Evolutionary conservation across 2,113 vertebrate genomes (phyloP).

Genomic region (Heliornis fulica): DNA sequence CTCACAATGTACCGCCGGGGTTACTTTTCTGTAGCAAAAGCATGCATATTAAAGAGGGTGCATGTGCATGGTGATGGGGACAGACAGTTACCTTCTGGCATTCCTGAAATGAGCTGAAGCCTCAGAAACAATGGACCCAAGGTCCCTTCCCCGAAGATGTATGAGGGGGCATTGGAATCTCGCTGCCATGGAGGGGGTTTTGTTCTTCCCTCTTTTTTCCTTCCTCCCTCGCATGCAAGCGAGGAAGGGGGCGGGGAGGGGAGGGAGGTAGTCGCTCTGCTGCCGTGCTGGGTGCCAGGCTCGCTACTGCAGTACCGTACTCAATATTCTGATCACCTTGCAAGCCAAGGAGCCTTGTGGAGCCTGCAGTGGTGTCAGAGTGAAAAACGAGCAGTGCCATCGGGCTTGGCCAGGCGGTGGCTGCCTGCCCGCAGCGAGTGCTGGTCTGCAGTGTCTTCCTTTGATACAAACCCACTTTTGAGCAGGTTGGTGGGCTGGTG

Average conservation of each 20-base stretch:
- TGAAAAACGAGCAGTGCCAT: conserved; percentile 68
- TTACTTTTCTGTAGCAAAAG: background rate
- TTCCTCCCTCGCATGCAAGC: background rate
- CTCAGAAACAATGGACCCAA: background rate
- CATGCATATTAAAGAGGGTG: background rate
- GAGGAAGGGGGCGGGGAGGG: background rate
- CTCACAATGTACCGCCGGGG: background rate
- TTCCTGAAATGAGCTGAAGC: background rate
- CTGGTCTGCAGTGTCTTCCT: conserved; percentile 17
- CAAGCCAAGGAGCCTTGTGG: conserved; percentile 56
- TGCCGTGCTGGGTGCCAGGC: conserved; percentile 51
- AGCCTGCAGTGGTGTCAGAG: conserved; percentile 70
- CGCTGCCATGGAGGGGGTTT: background rate
- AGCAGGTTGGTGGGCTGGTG: background rate
- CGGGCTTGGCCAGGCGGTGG: conserved; percentile 32
- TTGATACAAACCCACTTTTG: background rate
- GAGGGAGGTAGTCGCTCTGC: background rate
- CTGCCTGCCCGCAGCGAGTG: conserved; percentile 46
- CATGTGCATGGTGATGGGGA: background rate
- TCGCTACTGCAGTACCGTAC: conserved; percentile 36
- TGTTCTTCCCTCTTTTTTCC: background rate
- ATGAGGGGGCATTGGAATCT: background rate
- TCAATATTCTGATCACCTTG: conserved; percentile 73
- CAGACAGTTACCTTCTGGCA: background rate
- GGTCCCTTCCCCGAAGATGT: conserved; percentile 1